Base-by-base conservation (phyloP, 2,888 invertebrate genomes). In the Platycnemis pennipes region DNA sequence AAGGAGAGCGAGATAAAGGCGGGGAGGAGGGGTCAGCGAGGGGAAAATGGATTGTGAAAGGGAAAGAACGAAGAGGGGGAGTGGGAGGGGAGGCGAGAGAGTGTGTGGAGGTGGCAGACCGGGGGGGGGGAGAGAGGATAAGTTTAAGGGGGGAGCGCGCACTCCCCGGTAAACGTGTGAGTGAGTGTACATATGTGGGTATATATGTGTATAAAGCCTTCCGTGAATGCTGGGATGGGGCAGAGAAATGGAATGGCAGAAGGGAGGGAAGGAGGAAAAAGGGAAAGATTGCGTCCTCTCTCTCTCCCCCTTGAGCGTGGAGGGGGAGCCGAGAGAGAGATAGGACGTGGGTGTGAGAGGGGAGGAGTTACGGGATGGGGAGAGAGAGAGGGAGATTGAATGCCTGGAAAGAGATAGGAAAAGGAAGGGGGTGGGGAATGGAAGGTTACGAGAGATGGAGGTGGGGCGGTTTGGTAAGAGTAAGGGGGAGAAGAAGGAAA, bases 331-430 rank as follows among this genome's bases (percentile, higher is more conserved):
- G 69, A 69, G 13, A 11, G 77, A n/a, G 37, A 77, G 49, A 37
- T 37, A n/a, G 77, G 37, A 37, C n/a, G 77, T 4, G 77, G 77
- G 77, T 77, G 63, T 63, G 77, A 37, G 77, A 37, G 37, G 26
- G 26, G 63, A 63, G n/a, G 26, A n/a, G 49, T 49, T 49, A 11
- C 16, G 91, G 31, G 45, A 85, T 11, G 63, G 45, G 69, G 45
- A 94, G 63, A 31, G 45, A 69, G 37, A 89, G 53, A 56, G 89
- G 45, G 91, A 91, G 91, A 91, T 91, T 91, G 91, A 91, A 63
- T 91, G 91, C 69, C 44, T 42, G 91, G 91, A 69, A 91, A 91
- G 63, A 91, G 91, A 91, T 91, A 91, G 91, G 91, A n/a, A 63
- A 63, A 91, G 44, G n/a, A n/a, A n/a, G 2, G 87, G 46, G n/a